Conservation (phyloP, 1,140 invertebrate species). For the Maconellicoccus hirsutus region DNA sequence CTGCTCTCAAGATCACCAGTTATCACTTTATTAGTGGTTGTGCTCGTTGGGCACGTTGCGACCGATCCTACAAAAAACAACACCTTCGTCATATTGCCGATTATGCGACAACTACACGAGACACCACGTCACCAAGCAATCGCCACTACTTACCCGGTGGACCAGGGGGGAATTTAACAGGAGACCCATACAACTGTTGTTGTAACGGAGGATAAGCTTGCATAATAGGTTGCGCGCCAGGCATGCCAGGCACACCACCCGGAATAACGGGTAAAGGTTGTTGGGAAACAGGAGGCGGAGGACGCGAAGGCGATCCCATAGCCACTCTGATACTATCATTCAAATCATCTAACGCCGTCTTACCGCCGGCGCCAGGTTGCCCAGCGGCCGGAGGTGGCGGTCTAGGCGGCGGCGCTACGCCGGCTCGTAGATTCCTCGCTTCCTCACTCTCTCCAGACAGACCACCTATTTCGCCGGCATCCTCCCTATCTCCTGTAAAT, state of each 20-base stretch:
- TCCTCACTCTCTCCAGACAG: slow-evolving; percentile 33
- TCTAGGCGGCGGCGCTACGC: slow-evolving; percentile 34
- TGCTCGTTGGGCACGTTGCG: slow-evolving; percentile 23
- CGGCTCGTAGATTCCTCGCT: slow-evolving; percentile 12
- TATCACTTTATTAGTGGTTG: slow-evolving; percentile 53
- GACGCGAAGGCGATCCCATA: slow-evolving; percentile 44
- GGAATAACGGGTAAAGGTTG: slow-evolving; percentile 13
- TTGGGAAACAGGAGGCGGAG: slow-evolving; percentile 26
- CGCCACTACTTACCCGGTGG: slow-evolving; percentile 20
- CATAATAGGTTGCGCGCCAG: slow-evolving; percentile 29
- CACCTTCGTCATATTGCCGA: neutral
- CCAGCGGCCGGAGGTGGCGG: slow-evolving; percentile 38
- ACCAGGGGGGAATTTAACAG: slow-evolving; percentile 42
- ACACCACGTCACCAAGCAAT: neutral
- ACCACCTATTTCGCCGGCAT: slow-evolving; percentile 37
- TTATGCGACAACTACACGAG: neutral
- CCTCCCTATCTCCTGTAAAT: neutral
- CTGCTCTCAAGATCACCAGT: slow-evolving; percentile 86
- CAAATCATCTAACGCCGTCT: slow-evolving; percentile 56
- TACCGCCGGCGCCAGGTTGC: slow-evolving; percentile 38
- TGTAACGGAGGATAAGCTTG: slow-evolving; percentile 31
- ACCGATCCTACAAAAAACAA: slow-evolving; percentile 24
- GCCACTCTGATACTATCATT: slow-evolving; percentile 56
- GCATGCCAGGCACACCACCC: slow-evolving; percentile 29
- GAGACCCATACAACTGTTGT: slow-evolving; percentile 44